Evolutionary conservation across 2,113 vertebrate genomes (phyloP).

Genomic region (Epinephelus lanceolatus): DNA sequence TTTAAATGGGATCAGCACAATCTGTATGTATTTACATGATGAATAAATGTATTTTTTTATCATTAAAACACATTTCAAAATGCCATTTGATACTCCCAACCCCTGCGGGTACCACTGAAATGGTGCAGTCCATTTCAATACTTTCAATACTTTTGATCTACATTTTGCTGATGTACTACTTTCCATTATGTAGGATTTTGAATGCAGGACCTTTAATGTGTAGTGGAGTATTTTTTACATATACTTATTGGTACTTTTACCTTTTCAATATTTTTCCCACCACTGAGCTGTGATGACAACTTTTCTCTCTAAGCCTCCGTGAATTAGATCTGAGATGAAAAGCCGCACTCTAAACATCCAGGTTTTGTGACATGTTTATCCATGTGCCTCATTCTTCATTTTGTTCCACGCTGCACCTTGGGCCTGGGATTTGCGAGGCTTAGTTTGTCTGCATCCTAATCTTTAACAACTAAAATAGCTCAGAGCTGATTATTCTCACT

Average conservation of each 20-base stretch:
- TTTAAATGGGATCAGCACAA: too few relatives aligned
- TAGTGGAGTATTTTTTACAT: background rate
- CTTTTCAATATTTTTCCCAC: background rate
- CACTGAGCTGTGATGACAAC: background rate
- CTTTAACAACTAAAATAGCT: slow-evolving; percentile 33
- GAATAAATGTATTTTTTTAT: too few relatives aligned
- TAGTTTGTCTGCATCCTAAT: slow-evolving; percentile 47
- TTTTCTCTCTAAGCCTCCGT: slow-evolving; percentile 9
- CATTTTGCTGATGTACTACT: background rate
- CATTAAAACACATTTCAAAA: too few relatives aligned
- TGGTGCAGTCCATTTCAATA: too few relatives aligned
- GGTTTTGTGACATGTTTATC: slow-evolving; percentile 34
- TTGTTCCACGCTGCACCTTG: slow-evolving; percentile 15
- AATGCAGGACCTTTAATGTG: background rate
- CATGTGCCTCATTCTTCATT: slow-evolving; percentile 17
- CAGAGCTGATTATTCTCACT: slow-evolving; percentile 24
- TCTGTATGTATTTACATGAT: too few relatives aligned
- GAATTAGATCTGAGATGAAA: slow-evolving; percentile 15
- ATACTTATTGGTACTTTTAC: too few relatives aligned
- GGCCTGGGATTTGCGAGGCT: slow-evolving; percentile 18
- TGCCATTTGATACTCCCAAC: too few relatives aligned
- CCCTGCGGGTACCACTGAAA: too few relatives aligned
- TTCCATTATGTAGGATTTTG: background rate
- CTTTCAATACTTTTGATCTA: background rate
- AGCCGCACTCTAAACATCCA: background rate